Percentiles rank a stretch among this genome's conserved stretches.
Conservation (phyloP, 1,140 invertebrate species). For the Vanessa atalanta region DNA sequence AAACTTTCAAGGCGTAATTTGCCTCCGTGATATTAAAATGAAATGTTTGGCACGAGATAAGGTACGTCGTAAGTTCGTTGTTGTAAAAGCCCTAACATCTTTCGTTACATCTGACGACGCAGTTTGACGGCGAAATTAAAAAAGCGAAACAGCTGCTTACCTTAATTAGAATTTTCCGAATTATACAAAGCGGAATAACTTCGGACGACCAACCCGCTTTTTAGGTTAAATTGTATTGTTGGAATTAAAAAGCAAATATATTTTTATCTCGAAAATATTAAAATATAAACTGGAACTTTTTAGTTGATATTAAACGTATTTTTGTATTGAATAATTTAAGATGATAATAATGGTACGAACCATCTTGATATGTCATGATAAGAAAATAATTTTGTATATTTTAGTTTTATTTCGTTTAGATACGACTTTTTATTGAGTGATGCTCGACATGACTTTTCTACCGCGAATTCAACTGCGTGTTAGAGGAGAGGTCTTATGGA, state of each 20-base stretch:
- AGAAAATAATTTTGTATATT: no score
- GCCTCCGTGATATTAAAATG: constrained; percentile 25
- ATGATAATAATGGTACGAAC: no score
- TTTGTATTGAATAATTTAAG: neutral
- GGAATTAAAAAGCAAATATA: constrained; percentile 12
- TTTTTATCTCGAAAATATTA: neutral
- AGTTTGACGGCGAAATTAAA: constrained; percentile 74
- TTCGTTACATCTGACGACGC: constrained; percentile 67
- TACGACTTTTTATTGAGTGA: no score
- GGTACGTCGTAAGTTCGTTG: constrained; percentile 39
- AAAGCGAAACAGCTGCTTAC: constrained; percentile 68
- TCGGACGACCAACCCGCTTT: constrained; percentile 25
- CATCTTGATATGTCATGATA: no score
- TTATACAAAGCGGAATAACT: constrained; percentile 45
- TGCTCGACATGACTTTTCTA: no score
- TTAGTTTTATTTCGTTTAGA: no score
- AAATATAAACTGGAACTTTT: neutral
- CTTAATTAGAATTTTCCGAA: constrained; percentile 78
- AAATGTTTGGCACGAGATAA: constrained; percentile 34
- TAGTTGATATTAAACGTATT: neutral
- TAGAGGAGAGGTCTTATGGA: no score
- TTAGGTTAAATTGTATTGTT: constrained; percentile 30
- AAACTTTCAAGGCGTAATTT: constrained; percentile 20
- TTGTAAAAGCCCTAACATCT: constrained; percentile 51
- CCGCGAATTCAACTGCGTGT: no score